phyloP scores from a whole-genome alignment of 1,140 invertebrate genomes.

The Macrosteles quadrilineatus region DNA sequence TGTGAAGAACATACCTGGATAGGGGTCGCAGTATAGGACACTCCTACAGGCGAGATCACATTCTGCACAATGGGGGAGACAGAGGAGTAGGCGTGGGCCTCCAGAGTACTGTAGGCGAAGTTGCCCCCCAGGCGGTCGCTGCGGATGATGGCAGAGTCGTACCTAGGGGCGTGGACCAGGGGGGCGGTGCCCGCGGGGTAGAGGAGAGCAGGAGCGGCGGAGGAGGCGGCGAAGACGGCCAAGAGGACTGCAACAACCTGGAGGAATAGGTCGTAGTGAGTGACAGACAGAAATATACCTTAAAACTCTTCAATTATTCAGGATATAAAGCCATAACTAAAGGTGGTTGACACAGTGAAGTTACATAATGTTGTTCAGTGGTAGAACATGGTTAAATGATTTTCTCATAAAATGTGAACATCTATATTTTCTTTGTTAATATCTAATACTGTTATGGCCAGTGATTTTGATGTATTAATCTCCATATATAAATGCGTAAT shows the following conservation, averaged over 20 bases:
- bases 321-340: too few species aligned
- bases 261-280: too few species aligned
- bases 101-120: conserved; percentile 58
- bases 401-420: too few species aligned
- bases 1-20: conserved; percentile 20
- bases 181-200: conserved; percentile 32
- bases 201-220: background rate
- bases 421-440: too few species aligned
- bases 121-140: conserved; percentile 56
- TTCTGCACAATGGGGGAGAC: conserved; percentile 51
- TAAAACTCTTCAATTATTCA: too few species aligned
- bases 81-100: conserved; percentile 57
- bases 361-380: too few species aligned
- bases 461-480: too few species aligned
- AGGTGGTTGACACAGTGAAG: too few species aligned
- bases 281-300: too few species aligned
- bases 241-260: conserved; percentile 29
- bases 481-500: too few species aligned
- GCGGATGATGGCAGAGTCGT: conserved; percentile 57
- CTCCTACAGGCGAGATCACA: conserved; percentile 41
- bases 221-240: conserved; percentile 31
- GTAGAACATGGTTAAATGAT: too few species aligned
- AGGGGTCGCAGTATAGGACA: conserved; percentile 42
- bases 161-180: conserved; percentile 52
- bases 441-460: too few species aligned